Evolutionary conservation across 1,140 invertebrate genomes (phyloP), one percentile per base, ranked within the genome.

Genomic region (Tetranychus cinnabarinus): DNA sequence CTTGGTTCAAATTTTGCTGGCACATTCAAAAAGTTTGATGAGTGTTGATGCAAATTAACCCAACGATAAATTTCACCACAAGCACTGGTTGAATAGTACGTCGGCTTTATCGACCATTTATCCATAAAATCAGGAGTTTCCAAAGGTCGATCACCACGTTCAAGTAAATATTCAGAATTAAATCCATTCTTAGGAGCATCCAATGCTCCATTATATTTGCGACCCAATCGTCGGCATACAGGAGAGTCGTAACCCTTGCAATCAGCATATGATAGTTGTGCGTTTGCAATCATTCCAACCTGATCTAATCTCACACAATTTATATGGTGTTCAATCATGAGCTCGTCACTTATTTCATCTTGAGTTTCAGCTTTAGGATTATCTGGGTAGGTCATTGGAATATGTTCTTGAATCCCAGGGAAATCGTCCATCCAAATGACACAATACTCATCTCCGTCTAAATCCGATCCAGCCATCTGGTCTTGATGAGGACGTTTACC

Each of bases 401-500:
- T 6, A 15, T 56, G 13, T 37, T 63, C 66, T 10, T 63, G 56
- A 33, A 46, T n/a, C 2, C 36, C 8, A 6, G 63, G 50, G 10
- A 68, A 52, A 33, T 65, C 62, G 31, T 58, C 7, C 39, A 23
- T 4, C 66, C 66, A 68, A 33, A 68, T 62, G 45, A 66, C 62
- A 36, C 60, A 58, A 61, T 68, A 68, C 56, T 68, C 67, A 63
- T 68, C 67, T 13, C 67, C 67, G 62, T 68, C 67, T 7, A 68
- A 62, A 61, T 68, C 67, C 54, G 66, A 67, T 0, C 71, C 71
- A 36, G 72, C 71, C 72, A 74, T 74, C 64, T 76, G 71, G 65
- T 75, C 70, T 5, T 72, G 64, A 66, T 76, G 73, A 13, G 73
- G 73, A 57, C 73, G 63, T 35, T 65, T 61, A 7, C 73, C 73